Evolutionary conservation across 2,888 invertebrate species (phyloP).

Genomic region (Lampropteryx suffumata): DNA sequence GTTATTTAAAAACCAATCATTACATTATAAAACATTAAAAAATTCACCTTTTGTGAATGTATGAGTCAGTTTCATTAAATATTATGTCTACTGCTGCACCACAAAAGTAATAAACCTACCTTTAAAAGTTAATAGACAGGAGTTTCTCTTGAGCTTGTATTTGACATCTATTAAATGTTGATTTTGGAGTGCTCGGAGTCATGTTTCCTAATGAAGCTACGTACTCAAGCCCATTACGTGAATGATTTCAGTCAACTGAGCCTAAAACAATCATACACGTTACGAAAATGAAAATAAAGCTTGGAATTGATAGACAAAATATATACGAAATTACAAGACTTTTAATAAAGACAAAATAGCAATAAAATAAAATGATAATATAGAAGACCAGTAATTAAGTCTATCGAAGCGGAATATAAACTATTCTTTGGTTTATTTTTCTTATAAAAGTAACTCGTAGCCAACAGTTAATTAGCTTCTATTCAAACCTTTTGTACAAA

Average conservation of each 20-base stretch:
- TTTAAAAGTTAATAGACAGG: no score
- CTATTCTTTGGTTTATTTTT: constrained; percentile 4
- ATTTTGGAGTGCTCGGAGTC: constrained; percentile 2
- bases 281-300: neutral
- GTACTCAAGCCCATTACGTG: constrained; percentile 5
- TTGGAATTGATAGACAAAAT: neutral
- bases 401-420: neutral
- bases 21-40: no score
- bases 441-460: constrained; percentile 5
- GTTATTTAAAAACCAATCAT: no score
- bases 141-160: neutral
- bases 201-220: constrained; percentile 10
- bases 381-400: constrained; percentile 5
- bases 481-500: constrained; percentile 2
- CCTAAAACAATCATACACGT: neutral
- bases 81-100: no score
- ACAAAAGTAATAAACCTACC: no score
- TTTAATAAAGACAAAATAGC: neutral
- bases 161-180: constrained; percentile 6
- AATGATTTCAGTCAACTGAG: constrained; percentile 10
- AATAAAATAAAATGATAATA: no score
- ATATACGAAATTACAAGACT: neutral
- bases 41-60: no score
- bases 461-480: constrained; percentile 17
- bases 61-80: no score